Conservation (phyloP, 2,888 invertebrate species). For the Buathra laborator region DNA sequence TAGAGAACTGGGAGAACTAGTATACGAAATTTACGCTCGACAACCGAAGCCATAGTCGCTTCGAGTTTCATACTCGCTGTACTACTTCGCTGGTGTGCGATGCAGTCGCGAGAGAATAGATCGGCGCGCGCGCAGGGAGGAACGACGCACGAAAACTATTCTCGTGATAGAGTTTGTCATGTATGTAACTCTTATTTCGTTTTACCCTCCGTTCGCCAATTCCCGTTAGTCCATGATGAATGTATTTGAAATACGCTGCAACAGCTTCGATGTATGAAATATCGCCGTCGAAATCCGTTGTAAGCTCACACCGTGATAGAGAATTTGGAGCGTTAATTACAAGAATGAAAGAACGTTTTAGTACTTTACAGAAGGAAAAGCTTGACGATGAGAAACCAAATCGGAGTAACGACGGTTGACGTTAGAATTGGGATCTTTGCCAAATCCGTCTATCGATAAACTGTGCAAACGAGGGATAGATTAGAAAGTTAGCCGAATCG, state of each 20-base stretch:
- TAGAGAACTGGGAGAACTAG: slow-evolving; percentile 29
- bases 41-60: slow-evolving; percentile 57
- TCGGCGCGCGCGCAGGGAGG: slow-evolving; percentile 47
- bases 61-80: slow-evolving; percentile 53
- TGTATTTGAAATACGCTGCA: not conserved
- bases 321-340: too few relatives aligned
- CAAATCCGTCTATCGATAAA: slow-evolving; percentile 45
- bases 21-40: slow-evolving; percentile 37
- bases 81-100: slow-evolving; percentile 51
- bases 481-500: slow-evolving; percentile 62
- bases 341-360: too few relatives aligned
- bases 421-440: slow-evolving; percentile 22
- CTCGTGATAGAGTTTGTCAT: slow-evolving; percentile 47
- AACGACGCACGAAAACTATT: slow-evolving; percentile 54
- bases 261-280: not conserved
- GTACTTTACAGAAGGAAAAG: too few relatives aligned
- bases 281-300: not conserved
- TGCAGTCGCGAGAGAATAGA: slow-evolving; percentile 61
- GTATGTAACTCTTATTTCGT: slow-evolving; percentile 27
- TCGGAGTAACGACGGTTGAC: not conserved
- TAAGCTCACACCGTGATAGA: not conserved
- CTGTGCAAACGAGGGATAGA: slow-evolving; percentile 68
- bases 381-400: not conserved
- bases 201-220: not conserved
- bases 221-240: not conserved